phyloP scores from a whole-genome alignment of 2,113 vertebrate species.

The Megaptera novaeangliae region DNA sequence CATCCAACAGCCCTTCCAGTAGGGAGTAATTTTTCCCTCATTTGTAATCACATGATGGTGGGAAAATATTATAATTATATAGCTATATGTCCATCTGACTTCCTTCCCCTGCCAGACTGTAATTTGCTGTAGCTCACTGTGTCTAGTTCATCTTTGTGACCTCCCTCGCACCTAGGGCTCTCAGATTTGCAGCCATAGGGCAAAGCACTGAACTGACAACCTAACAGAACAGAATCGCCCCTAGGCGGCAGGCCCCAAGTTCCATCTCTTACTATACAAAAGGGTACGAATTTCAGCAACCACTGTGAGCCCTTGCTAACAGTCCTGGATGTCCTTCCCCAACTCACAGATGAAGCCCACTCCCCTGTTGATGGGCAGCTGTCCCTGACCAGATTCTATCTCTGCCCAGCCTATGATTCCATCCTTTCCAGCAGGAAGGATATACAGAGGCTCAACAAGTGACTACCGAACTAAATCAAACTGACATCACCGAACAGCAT shows the following conservation, averaged over 20 bases:
- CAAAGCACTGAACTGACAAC: neutral
- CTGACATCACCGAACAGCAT: neutral
- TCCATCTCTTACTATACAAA: neutral
- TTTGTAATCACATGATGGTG: neutral
- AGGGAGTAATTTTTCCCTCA: neutral
- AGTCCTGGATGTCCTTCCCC: neutral
- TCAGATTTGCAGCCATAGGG: neutral
- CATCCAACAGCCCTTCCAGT: neutral
- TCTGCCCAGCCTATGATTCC: neutral
- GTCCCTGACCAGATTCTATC: neutral
- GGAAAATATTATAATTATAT: neutral
- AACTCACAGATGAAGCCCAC: neutral
- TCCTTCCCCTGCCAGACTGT: neutral
- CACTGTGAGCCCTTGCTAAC: neutral
- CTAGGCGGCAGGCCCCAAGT: neutral
- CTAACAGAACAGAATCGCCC: neutral
- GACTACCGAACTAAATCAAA: neutral
- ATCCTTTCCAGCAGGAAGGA: neutral
- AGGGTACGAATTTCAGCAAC: neutral
- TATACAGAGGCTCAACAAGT: neutral
- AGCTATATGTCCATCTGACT: neutral
- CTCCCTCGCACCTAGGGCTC: neutral
- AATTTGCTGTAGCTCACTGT: neutral
- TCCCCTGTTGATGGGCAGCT: neutral
- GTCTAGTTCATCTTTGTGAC: neutral